These are phyloP conservation scores for Rhynchophorus ferrugineus DNA, from an alignment of 1,140 invertebrate species.

Conservation along the genomic window DNA sequence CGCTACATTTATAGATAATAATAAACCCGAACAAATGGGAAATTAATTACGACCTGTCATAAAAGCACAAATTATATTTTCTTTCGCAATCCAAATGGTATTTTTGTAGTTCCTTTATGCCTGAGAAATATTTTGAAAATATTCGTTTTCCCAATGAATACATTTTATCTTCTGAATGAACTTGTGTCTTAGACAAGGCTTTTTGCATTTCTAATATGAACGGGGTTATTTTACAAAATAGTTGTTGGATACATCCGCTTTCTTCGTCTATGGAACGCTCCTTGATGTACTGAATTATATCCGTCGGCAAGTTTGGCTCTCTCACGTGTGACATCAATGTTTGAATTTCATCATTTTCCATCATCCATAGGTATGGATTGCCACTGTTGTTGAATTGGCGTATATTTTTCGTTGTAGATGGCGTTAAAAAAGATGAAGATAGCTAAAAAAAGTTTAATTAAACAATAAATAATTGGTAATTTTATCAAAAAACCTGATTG, in stretches of 20 bases:
- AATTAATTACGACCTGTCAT: neutral
- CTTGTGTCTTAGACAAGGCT: conserved; percentile 39
- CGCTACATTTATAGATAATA: too few species aligned
- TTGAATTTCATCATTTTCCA: conserved; percentile 45
- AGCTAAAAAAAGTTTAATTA: too few species aligned
- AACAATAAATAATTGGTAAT: too few species aligned
- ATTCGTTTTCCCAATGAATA: conserved; percentile 36
- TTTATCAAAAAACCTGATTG: too few species aligned
- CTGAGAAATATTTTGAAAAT: conserved; percentile 57
- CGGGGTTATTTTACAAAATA: conserved; percentile 70
- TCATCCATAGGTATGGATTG: conserved; percentile 46
- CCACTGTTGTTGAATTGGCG: conserved; percentile 34
- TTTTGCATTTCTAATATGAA: conserved; percentile 67
- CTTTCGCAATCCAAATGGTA: conserved; percentile 58
- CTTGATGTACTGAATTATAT: conserved; percentile 53
- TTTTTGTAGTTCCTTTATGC: conserved; percentile 51
- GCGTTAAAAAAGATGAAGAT: too few species aligned
- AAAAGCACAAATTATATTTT: conserved; percentile 43
- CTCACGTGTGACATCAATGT: conserved; percentile 49
- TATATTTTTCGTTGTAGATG: too few species aligned
- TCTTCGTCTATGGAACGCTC: conserved; percentile 47
- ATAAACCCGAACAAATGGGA: too few species aligned
- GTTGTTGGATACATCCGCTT: conserved; percentile 60
- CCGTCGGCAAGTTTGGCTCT: conserved; percentile 52
- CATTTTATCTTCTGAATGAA: too few species aligned